These are phyloP conservation scores for Kradibia gibbosae DNA, from an alignment of 1,140 invertebrate species.

Conservation along the genomic window DNA sequence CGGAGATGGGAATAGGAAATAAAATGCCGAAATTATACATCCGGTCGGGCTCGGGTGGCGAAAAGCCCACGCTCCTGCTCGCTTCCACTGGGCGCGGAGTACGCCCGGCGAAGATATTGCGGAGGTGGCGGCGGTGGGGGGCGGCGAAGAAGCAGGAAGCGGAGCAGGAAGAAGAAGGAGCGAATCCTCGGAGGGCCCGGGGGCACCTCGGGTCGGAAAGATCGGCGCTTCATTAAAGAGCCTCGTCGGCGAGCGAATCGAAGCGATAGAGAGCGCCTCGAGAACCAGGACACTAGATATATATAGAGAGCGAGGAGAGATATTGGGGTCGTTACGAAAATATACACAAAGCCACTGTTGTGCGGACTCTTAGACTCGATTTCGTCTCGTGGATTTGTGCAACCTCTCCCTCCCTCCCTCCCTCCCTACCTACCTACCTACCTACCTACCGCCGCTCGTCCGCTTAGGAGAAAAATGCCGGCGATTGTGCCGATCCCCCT, in stretches of 20 bases:
- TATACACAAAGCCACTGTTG: constrained; percentile 66
- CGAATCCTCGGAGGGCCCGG: no score
- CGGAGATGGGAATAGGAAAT: no score
- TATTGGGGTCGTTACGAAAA: constrained; percentile 72
- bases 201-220: no score
- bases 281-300: constrained; percentile 71
- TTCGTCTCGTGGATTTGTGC: constrained; percentile 64
- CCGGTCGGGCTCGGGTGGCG: no score
- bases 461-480: neutral
- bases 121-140: no score
- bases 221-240: constrained; percentile 59
- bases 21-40: no score
- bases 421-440: no score
- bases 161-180: neutral
- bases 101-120: no score
- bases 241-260: constrained; percentile 43
- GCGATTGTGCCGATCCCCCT: neutral
- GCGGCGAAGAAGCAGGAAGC: neutral
- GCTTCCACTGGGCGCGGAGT: no score
- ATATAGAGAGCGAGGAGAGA: constrained; percentile 67
- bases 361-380: constrained; percentile 50
- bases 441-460: neutral
- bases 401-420: no score
- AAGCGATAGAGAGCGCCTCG: constrained; percentile 61
- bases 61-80: no score